Base-by-base conservation (phyloP, 53 echinoderm and acorn worm species). In the Arbacia lixula region DNA sequence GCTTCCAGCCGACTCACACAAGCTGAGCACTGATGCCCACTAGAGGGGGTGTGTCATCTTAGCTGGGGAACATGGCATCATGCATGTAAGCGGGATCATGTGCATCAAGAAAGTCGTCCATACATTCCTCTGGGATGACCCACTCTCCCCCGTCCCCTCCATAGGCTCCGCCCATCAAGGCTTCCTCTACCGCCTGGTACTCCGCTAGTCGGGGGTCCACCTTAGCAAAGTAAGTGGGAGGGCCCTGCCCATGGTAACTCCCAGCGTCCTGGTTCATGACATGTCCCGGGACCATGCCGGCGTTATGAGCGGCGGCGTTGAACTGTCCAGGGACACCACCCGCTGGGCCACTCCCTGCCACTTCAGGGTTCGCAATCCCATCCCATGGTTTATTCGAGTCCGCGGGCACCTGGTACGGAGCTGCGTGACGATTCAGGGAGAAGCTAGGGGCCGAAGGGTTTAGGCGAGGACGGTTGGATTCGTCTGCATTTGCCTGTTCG, bases 31-130 rank as follows among this genome's bases (percentile, higher is more conserved):
- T n/a, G n/a, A n/a, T n/a, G n/a, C n/a, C n/a, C n/a, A n/a, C n/a
- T n/a, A n/a, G n/a, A n/a, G n/a, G n/a, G n/a, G n/a, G n/a, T n/a
- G n/a, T n/a, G n/a, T n/a, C n/a, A n/a, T 34, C 10, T 86, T 54
- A 87, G 14, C 68, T 56, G 27, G 60, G n/a, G 25, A 73, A 83
- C 62, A 83, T 46, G 28, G 71, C 50, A 55, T 89, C 89, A 31
- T 89, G 35, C 84, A 84, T 74, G 24, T 69, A 24, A 11, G 89
- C 71, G 36, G 89, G 89, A 36, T 89, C 89, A 66, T 89, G 85
- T 12, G 89, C 89, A 85, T 89, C 85, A 20, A 89, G 76, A 40
- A 89, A 89, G 55, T 76, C 89, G 16, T 89, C 85, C 19, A 55
- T 55, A 33, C 76, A 57, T 12, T 89, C 89, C 53, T 76, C 89